Percentiles rank a stretch among this genome's conserved stretches.
These are phyloP conservation scores for Crenichthys baileyi DNA, from an alignment of 2,797 vertebrate species.

Conservation along the genomic window DNA sequence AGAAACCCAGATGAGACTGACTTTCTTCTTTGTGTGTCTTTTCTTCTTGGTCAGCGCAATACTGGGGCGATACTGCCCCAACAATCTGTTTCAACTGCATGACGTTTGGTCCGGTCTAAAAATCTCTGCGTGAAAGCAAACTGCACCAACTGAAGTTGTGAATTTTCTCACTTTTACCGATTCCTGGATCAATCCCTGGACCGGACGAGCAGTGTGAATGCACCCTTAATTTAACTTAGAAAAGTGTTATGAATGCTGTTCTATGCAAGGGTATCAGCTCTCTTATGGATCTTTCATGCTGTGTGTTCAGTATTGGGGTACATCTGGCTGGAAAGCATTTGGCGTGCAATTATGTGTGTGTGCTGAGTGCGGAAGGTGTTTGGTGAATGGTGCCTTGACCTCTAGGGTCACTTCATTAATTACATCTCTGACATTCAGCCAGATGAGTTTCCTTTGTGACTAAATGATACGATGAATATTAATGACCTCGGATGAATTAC, in stretches of 20 bases:
- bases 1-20: no score
- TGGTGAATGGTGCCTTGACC: conserved; percentile 82
- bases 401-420: conserved; percentile 86
- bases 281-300: conserved; percentile 53
- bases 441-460: conserved; percentile 89
- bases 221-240: conserved; percentile 43
- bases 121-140: no score
- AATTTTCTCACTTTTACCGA: no score
- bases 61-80: no score
- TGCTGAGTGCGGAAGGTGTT: conserved; percentile 76
- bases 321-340: conserved; percentile 56
- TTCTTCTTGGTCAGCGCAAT: no score
- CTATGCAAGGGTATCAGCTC: conserved; percentile 49
- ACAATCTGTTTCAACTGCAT: no score
- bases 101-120: no score
- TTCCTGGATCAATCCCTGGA: no score
- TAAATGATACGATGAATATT: conserved; percentile 89
- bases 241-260: conserved; percentile 69
- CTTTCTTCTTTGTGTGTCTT: no score
- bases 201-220: no score
- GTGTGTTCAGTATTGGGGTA: conserved; percentile 40
- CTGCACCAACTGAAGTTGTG: no score
- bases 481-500: conserved; percentile 84
- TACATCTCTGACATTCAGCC: conserved; percentile 89
- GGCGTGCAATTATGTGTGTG: conserved; percentile 60